Evolutionary conservation across 2,113 vertebrate genomes (phyloP).

Genomic region (Delphinus delphis): DNA sequence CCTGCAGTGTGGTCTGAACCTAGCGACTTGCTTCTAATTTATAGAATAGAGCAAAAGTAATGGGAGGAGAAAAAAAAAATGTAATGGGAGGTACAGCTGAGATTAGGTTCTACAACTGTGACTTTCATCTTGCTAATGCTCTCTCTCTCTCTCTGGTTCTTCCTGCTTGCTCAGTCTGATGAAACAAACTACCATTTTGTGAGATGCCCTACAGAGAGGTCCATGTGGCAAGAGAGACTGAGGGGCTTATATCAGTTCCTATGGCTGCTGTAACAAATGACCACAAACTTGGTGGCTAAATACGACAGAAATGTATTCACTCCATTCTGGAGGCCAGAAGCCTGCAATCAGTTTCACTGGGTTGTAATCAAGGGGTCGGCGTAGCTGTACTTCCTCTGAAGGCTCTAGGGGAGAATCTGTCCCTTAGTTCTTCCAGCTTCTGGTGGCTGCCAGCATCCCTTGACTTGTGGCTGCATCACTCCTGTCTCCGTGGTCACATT

Average conservation of each 20-base stretch:
- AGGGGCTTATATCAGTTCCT: not conserved
- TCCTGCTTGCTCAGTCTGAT: not conserved
- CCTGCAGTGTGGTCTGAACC: not conserved
- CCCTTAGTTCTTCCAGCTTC: not conserved
- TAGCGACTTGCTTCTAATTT: not conserved
- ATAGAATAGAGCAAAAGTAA: not conserved
- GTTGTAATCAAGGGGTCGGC: not conserved
- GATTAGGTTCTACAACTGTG: not conserved
- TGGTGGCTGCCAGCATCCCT: not conserved
- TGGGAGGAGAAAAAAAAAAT: too few relatives aligned
- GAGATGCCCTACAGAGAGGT: not conserved
- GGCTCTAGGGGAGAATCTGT: not conserved
- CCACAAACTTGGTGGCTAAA: not conserved
- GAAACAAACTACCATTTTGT: not conserved
- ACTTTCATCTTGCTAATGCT: not conserved
- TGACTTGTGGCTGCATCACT: not conserved
- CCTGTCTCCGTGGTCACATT: not conserved
- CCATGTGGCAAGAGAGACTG: too few relatives aligned
- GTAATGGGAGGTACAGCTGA: not conserved
- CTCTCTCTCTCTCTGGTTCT: not conserved
- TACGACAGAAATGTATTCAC: not conserved
- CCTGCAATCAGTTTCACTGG: not conserved
- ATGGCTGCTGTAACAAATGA: not conserved
- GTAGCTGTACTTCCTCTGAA: not conserved
- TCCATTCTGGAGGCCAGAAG: not conserved